Evolutionary conservation across 2,113 vertebrate species (phyloP).

Genomic region (Limanda limanda): DNA sequence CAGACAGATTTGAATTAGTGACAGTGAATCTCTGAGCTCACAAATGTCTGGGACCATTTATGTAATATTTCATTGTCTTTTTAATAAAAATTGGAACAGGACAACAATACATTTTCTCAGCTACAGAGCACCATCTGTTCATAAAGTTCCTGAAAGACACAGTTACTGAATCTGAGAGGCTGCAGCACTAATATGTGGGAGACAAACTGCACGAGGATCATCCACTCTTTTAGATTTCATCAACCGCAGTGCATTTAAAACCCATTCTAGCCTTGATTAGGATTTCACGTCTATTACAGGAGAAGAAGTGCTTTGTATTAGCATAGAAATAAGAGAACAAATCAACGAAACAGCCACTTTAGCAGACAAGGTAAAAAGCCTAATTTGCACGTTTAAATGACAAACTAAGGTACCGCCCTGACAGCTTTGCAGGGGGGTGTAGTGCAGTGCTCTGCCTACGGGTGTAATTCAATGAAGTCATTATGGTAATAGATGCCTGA

Average conservation of each 20-base stretch:
- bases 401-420: not conserved
- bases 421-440: not conserved
- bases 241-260: constrained; percentile 9
- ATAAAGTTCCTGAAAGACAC: too few species aligned
- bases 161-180: not conserved
- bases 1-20: not conserved
- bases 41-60: too few species aligned
- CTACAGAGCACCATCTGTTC: too few species aligned
- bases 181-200: not conserved
- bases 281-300: constrained; percentile 8
- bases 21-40: too few species aligned
- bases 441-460: not conserved
- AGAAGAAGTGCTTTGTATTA: constrained; percentile 31
- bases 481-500: not conserved
- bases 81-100: too few species aligned
- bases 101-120: too few species aligned
- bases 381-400: not conserved
- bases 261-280: constrained; percentile 12
- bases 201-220: not conserved
- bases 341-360: constrained; percentile 41
- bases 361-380: constrained; percentile 39
- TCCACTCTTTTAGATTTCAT: not conserved
- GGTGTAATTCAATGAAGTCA: not conserved
- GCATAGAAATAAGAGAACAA: constrained; percentile 38
- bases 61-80: too few species aligned